Percentiles rank a stretch among this genome's conserved stretches.
Evolutionary conservation across 1,140 invertebrate species (phyloP).

Genomic region (Drosophila orena): DNA sequence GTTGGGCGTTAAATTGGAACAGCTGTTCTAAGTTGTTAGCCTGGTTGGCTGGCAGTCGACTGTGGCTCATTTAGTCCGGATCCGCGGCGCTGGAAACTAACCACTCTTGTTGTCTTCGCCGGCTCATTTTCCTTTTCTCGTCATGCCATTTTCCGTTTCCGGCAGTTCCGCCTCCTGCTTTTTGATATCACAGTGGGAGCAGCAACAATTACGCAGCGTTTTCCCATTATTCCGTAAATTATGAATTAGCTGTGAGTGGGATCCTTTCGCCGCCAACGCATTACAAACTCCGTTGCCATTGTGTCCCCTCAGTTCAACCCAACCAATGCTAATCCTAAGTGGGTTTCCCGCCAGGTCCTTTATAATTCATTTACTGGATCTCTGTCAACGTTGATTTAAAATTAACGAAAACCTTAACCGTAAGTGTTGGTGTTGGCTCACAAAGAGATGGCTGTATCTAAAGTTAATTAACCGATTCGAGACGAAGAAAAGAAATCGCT

Average conservation of each 20-base stretch:
- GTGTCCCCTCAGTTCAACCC: conserved; percentile 25
- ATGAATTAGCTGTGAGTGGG: conserved; percentile 52
- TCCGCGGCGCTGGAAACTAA: conserved; percentile 60
- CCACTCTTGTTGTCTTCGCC: conserved; percentile 49
- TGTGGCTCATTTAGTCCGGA: conserved; percentile 48
- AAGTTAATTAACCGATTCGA: too few species aligned
- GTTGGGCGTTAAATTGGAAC: conserved; percentile 67
- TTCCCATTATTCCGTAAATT: conserved; percentile 53
- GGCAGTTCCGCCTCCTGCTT: conserved; percentile 45
- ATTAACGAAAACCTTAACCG: conserved; percentile 31
- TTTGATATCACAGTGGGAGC: conserved; percentile 36
- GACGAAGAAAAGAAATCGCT: too few species aligned
- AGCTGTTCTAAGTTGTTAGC: conserved; percentile 51
- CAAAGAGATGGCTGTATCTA: background rate
- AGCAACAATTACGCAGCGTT: conserved; percentile 54
- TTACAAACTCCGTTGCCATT: background rate
- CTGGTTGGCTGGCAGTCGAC: conserved; percentile 8
- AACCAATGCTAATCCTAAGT: conserved; percentile 44
- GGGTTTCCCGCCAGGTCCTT: conserved; percentile 23
- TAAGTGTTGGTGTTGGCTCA: conserved; percentile 3
- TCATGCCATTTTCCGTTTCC: conserved; percentile 61
- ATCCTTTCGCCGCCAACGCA: conserved; percentile 25
- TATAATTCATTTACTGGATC: conserved; percentile 46
- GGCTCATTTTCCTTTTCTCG: conserved; percentile 17
- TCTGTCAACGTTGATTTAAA: conserved; percentile 40